These are phyloP conservation scores for Agonopterix alstromeriana DNA, from an alignment of 2,888 invertebrate genomes.

Conservation along the genomic window DNA sequence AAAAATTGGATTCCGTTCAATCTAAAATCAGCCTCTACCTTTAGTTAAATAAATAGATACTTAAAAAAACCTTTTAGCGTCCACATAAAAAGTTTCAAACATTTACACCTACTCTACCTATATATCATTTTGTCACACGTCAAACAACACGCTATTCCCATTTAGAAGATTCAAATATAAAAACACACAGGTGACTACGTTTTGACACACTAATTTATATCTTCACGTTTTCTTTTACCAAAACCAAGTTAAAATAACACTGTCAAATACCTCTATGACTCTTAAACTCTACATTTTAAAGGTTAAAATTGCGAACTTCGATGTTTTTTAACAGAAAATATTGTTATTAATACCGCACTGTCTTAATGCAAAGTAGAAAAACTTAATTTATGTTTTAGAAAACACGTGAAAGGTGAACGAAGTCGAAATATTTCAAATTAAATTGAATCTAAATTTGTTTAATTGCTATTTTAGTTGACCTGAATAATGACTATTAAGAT, in stretches of 20 bases:
- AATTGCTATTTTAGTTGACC: too few species aligned
- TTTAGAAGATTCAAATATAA: constrained; percentile 23
- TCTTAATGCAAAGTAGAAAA: background rate
- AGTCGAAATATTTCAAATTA: too few species aligned
- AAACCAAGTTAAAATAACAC: background rate
- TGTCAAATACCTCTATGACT: too few species aligned
- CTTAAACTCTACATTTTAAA: too few species aligned
- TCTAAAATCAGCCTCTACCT: background rate
- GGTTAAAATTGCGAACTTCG: background rate
- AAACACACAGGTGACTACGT: constrained; percentile 50
- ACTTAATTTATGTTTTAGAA: background rate
- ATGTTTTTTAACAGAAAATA: background rate
- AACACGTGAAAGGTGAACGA: too few species aligned
- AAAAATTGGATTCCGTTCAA: too few species aligned
- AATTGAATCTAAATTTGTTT: too few species aligned
- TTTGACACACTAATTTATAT: constrained; percentile 41
- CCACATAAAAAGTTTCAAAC: constrained; percentile 1
- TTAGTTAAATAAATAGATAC: constrained; percentile 7
- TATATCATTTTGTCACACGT: constrained; percentile 14
- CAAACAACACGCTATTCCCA: constrained; percentile 25
- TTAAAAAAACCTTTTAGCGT: constrained; percentile 13
- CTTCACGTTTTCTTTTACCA: background rate
- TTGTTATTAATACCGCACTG: background rate
- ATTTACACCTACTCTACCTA: constrained; percentile 10
- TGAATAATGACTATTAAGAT: too few species aligned